Base-by-base conservation (phyloP, 2,797 vertebrate species). In the Neosalanx taihuensis region DNA sequence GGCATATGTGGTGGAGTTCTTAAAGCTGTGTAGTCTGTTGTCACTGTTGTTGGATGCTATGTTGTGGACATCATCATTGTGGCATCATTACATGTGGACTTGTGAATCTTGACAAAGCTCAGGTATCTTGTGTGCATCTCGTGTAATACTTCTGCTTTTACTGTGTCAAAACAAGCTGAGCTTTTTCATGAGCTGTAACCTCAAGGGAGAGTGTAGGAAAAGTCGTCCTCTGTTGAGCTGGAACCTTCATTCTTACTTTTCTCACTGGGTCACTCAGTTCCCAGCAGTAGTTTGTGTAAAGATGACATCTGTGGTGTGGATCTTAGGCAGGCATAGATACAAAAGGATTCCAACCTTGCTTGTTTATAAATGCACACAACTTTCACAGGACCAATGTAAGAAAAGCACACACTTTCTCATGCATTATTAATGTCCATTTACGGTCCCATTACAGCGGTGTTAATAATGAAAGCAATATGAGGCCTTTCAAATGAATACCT, bases 91-190 rank as follows among this genome's bases (percentile, higher is more conserved):
- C 3, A 66, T 26, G 58, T 61, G 59, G 72, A 72, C 51, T 18
- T 13, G 15, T 33, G 23, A 79, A 65, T 79, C 41, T 46, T 37
- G 70, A 62, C 63, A 77, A 83, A 79, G 76, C 81, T 86, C 82
- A 83, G 84, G 85, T 87, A 74, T 58, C 57, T 71, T n/a, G 15
- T 17, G 5, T 56, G 15, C 18, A 56, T n/a, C 18, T 56, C 57
- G 60, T 76, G 76, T 78, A 67, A 79, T 82, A 84, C 72, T 71
- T 84, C 77, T 15, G 71, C 56, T 58, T 67, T 79, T 57, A 56
- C 31, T 7, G 65, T 72, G 49, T 66, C 74, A 83, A 79, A 62
- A 29, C 46, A 76, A 23, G 20, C 5, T 49, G 0, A 72, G 33
- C 3, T 49, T 7, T 56, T 10, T 46, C 69, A 65, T 26, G 41